These are phyloP conservation scores for Myiozetetes cayanensis DNA, from an alignment of 2,113 vertebrate species.

Conservation along the genomic window DNA sequence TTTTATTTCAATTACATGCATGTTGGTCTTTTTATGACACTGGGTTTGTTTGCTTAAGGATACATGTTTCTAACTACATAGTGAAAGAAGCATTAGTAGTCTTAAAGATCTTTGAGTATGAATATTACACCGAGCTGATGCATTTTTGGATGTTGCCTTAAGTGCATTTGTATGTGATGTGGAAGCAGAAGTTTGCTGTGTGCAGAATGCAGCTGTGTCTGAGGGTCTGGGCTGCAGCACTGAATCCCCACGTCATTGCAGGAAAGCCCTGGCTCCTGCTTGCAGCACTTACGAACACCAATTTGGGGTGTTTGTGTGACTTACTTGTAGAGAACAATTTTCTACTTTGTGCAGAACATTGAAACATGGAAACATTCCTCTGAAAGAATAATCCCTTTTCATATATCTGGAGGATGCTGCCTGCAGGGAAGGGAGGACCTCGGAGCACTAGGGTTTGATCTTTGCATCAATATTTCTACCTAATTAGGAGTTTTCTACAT, in stretches of 20 bases:
- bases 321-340: background rate
- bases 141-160: background rate
- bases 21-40: background rate
- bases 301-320: background rate
- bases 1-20: background rate
- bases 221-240: rapidly evolving
- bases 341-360: background rate
- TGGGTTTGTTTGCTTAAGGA: background rate
- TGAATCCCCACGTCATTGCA: rapidly evolving
- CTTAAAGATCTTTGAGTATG: background rate
- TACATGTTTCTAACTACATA: rapidly evolving
- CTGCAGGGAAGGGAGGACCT: background rate
- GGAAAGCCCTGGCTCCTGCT: background rate
- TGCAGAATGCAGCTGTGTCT: background rate
- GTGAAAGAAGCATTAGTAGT: background rate
- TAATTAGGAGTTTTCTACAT: background rate
- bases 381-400: background rate
- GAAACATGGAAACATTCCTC: background rate
- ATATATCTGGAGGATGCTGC: background rate
- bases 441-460: background rate
- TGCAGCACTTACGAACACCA: background rate
- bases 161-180: background rate
- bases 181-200: background rate
- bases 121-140: rapidly evolving
- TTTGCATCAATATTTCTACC: background rate